phyloP scores from a whole-genome alignment of 2,888 invertebrate species.

The Baronia brevicornis region DNA sequence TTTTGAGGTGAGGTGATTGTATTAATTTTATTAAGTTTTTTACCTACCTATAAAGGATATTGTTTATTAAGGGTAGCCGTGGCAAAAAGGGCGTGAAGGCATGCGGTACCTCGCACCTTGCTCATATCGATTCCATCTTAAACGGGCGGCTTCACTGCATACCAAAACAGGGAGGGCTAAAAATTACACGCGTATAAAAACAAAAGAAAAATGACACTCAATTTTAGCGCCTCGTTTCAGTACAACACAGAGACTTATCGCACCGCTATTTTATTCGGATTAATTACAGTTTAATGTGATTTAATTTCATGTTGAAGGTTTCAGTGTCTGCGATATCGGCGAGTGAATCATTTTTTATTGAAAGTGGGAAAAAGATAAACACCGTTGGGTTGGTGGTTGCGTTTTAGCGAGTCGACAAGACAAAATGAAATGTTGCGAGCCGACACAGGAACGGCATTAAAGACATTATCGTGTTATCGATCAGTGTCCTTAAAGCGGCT shows the following conservation, averaged over 20 bases:
- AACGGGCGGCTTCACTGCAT: slow-evolving; percentile 47
- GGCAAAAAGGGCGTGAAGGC: slow-evolving; percentile 49
- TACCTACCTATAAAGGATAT: slow-evolving; percentile 16
- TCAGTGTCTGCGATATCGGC: slow-evolving; percentile 6
- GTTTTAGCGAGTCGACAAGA: slow-evolving; percentile 37
- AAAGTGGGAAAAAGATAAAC: slow-evolving; percentile 13
- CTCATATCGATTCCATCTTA: slow-evolving; percentile 53
- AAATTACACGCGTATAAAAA: slow-evolving; percentile 20
- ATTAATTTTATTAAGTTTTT: slow-evolving; percentile 15
- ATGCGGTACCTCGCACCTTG: slow-evolving; percentile 44
- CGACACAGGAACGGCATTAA: slow-evolving; percentile 52
- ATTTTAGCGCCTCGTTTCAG: slow-evolving; percentile 20
- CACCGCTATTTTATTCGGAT: slow-evolving; percentile 14
- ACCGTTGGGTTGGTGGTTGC: slow-evolving; percentile 16
- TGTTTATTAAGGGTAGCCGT: slow-evolving; percentile 23
- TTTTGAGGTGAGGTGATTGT: slow-evolving; percentile 7
- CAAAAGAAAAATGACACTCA: slow-evolving; percentile 21
- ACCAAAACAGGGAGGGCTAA: slow-evolving; percentile 36
- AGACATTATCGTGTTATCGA: slow-evolving; percentile 66
- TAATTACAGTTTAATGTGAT: slow-evolving; percentile 12
- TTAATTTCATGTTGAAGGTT: slow-evolving; percentile 10
- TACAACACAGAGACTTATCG: slow-evolving; percentile 10
- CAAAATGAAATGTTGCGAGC: slow-evolving; percentile 44
- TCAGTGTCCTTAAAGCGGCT: slow-evolving; percentile 58
- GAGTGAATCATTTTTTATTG: slow-evolving; percentile 11